A percentile compares a stretch with the other conserved stretches of the same genome.
Conservation (phyloP, 2,113 vertebrate species). For the Limnothrissa miodon region DNA sequence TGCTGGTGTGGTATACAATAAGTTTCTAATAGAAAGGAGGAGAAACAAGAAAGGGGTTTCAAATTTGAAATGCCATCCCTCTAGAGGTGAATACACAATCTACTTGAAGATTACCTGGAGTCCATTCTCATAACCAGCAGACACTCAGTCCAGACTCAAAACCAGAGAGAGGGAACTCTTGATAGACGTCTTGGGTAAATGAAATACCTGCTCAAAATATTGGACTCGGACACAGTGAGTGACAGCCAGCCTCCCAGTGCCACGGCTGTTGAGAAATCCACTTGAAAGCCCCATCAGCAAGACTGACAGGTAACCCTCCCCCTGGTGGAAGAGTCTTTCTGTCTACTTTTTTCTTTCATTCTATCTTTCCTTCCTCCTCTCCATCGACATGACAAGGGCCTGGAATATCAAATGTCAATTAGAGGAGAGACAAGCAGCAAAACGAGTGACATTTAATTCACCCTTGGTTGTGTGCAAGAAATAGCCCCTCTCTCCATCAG, state of each 20-base stretch:
- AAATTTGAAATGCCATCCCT: constrained; percentile 42
- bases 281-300: constrained; percentile 63
- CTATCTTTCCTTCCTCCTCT: constrained; percentile 16
- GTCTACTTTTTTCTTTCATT: neutral
- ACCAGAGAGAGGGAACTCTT: constrained; percentile 50
- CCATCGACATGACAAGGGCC: constrained; percentile 63
- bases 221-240: constrained; percentile 51
- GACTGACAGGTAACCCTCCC: constrained; percentile 54
- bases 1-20: neutral
- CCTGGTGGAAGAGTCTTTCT: constrained; percentile 50
- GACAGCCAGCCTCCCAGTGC: constrained; percentile 47
- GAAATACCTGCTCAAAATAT: constrained; percentile 53
- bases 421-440: constrained; percentile 59
- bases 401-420: constrained; percentile 71
- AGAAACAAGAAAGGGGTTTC: constrained; percentile 16
- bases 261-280: constrained; percentile 59
- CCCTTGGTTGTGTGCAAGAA: constrained; percentile 50
- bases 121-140: constrained; percentile 36
- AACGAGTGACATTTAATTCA: constrained; percentile 67
- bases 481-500: constrained; percentile 42
- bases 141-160: constrained; percentile 43
- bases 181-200: constrained; percentile 58
- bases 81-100: constrained; percentile 25
- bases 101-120: constrained; percentile 28
- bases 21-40: neutral